Evolutionary conservation across 2,888 invertebrate genomes (phyloP), one percentile per base, ranked within the genome.

Genomic region (Nomada goodeniana): DNA sequence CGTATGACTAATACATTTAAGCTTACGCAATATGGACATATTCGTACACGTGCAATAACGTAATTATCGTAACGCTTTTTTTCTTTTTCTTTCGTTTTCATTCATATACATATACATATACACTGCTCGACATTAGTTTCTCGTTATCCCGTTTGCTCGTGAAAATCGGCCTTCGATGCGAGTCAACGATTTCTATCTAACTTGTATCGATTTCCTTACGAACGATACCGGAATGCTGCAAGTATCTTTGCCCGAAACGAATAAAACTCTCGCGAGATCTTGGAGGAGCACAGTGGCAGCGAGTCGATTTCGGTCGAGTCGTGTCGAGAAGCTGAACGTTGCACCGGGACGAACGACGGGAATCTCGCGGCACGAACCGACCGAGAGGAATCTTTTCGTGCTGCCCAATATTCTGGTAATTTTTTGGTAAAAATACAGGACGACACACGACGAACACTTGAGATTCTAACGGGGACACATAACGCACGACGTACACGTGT

Each of bases 221-320:
- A 89, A 90, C 91, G 91, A 92, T 92, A 92, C 89, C 91, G 93
- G 93, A 93, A 93, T 93, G 93, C 93, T 86, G 89, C 88, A 90
- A 92, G 92, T 92, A 91, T 83, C 80, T 69, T 88, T 86, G 77
- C 70, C 64, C 76, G 69, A 82, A 82, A 82, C 74, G 83, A 86
- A 82, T 82, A 74, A 84, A 89, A 85, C 57, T 76, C 81, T 76
- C 61, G 76, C 63, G 70, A 70, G 61, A 77, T 55, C 52, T 18
- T 20, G 70, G 55, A 76, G 52, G 61, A 61, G 23, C 55, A 36
- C 57, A 60, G 36, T 20, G 53, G 65, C 44, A 70, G 44, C 72
- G 74, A 36, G 20, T 26, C 53, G 42, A 26, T 18, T 69, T 70
- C 64, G 69, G 69, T 79, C 75, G 74, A 69, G 10, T 69, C 80